Evolutionary conservation across 2,797 vertebrate genomes (phyloP).

Genomic region (Aviceda leuphotes): DNA sequence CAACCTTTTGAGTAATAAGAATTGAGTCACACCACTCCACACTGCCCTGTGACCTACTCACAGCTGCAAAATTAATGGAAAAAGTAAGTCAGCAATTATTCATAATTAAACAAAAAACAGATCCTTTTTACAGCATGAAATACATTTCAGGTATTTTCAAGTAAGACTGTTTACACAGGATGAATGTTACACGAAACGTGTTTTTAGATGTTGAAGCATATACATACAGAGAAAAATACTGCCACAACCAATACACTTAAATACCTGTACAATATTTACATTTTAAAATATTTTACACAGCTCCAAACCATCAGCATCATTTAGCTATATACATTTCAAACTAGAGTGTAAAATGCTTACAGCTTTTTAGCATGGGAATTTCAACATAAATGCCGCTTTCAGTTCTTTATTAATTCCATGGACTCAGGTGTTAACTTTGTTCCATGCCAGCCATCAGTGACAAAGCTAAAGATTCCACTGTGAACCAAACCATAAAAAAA

Average conservation of each 20-base stretch:
- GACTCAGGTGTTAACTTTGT: slow-evolving; percentile 71
- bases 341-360: neutral
- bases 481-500: slow-evolving; percentile 12
- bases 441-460: slow-evolving; percentile 98
- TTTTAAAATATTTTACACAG: slow-evolving; percentile 8
- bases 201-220: neutral
- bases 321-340: neutral
- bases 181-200: neutral
- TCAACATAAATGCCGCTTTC: neutral
- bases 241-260: neutral
- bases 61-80: neutral
- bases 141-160: neutral
- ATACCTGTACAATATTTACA: slow-evolving; percentile 45
- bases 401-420: neutral
- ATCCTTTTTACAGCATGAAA: neutral
- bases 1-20: neutral
- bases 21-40: neutral
- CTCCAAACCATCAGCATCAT: neutral
- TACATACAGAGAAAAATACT: neutral
- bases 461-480: slow-evolving; percentile 96
- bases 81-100: neutral
- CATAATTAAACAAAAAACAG: neutral
- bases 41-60: neutral
- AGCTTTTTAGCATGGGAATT: neutral
- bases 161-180: neutral